phyloP scores from a whole-genome alignment of 2,797 vertebrate genomes.

The Enteromius viviparus region DNA sequence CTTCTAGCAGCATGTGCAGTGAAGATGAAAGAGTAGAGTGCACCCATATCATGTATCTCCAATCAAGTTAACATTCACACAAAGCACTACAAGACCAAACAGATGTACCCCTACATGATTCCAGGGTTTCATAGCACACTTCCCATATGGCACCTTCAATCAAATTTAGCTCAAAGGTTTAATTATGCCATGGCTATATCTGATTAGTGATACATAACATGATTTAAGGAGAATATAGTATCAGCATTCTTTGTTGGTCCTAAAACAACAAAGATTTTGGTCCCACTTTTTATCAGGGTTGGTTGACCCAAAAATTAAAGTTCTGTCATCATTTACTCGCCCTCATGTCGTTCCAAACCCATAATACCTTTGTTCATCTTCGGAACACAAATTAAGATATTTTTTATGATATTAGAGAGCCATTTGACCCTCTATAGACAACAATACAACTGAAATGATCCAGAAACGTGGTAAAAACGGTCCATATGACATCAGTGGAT shows the following conservation, averaged over 20 bases:
- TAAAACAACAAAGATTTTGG: neutral
- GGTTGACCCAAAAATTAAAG: no score
- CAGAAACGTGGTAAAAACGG: no score
- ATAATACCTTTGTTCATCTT: no score
- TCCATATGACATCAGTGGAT: no score
- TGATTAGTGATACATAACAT: slow-evolving; percentile 45
- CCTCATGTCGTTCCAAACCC: no score
- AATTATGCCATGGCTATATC: slow-evolving; percentile 2
- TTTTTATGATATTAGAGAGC: no score
- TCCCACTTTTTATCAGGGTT: no score
- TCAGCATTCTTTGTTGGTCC: neutral
- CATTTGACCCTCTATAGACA: no score
- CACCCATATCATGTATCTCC: slow-evolving; percentile 13
- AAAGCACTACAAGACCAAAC: slow-evolving; percentile 20
- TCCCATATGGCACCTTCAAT: slow-evolving; percentile 5
- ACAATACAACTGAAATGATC: no score
- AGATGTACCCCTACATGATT: slow-evolving; percentile 16
- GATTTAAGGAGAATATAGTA: slow-evolving; percentile 3
- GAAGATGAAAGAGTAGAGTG: slow-evolving; percentile 33
- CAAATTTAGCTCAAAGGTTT: slow-evolving; percentile 3
- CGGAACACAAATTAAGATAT: no score
- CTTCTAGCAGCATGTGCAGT: slow-evolving; percentile 1
- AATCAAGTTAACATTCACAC: slow-evolving; percentile 28
- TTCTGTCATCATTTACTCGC: no score
- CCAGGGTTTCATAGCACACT: slow-evolving; percentile 1